A percentile compares a stretch with the other conserved stretches of the same genome.
Conservation (phyloP, 2,888 invertebrate genomes). For the Gibbula magus region DNA sequence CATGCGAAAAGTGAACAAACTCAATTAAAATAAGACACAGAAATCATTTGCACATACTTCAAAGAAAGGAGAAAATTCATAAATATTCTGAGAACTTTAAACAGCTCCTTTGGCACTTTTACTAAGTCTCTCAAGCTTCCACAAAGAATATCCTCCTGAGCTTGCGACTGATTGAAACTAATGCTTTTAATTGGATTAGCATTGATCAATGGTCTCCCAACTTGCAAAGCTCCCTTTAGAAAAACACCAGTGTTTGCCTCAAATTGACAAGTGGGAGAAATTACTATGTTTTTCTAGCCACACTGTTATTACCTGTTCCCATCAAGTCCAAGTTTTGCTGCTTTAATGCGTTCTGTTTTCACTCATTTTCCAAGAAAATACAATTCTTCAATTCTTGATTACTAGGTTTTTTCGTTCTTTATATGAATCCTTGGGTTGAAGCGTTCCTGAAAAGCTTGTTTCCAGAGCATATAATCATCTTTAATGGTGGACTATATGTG, state of each 20-base stretch:
- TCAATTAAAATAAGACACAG: neutral
- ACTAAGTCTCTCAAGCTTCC: neutral
- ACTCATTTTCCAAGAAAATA: too few species aligned
- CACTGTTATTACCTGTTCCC: too few species aligned
- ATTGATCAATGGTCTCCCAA: neutral
- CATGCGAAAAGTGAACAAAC: neutral
- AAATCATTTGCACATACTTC: neutral
- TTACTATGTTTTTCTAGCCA: neutral
- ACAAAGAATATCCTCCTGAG: neutral
- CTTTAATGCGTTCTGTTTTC: too few species aligned
- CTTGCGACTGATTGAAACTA: neutral
- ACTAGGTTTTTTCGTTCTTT: too few species aligned
- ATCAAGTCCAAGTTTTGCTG: too few species aligned
- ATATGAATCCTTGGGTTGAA: too few species aligned
- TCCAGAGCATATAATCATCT: too few species aligned
- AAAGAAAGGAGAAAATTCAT: neutral
- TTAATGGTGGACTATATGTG: too few species aligned
- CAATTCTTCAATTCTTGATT: too few species aligned
- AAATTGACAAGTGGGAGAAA: neutral
- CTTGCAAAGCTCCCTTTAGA: neutral
- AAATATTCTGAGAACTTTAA: neutral
- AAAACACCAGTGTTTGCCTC: neutral
- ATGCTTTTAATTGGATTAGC: neutral
- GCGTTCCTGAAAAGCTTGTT: too few species aligned
- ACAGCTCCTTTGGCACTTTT: neutral